phyloP scores from a whole-genome alignment of 2,113 vertebrate genomes.

The Aldabrachelys gigantea region DNA sequence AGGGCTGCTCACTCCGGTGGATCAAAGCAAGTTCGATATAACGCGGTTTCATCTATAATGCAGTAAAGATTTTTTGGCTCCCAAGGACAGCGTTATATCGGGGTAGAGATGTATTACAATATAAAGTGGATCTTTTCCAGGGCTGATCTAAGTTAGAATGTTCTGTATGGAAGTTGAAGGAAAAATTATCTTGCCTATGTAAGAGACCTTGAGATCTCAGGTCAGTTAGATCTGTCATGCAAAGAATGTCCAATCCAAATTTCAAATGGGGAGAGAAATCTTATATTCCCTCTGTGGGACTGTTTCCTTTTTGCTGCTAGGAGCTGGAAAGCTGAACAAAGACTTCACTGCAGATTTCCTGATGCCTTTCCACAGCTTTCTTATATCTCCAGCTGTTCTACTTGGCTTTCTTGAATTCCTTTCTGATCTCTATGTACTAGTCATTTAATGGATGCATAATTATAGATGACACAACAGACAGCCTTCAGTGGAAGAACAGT shows the following conservation, averaged over 20 bases:
- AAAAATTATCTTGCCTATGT: not conserved
- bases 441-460: not conserved
- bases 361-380: conserved; percentile 45
- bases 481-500: not conserved
- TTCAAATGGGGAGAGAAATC: not conserved
- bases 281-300: not conserved
- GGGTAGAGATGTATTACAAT: not conserved
- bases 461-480: not conserved
- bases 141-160: not conserved
- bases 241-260: not conserved
- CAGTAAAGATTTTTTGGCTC: too few species aligned
- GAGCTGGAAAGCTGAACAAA: not conserved
- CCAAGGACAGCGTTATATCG: too few species aligned
- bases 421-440: not conserved
- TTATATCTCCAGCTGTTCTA: conserved; percentile 1
- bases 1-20: too few species aligned
- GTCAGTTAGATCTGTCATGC: not conserved
- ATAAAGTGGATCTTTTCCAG: not conserved
- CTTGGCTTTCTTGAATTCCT: conserved; percentile 20
- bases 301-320: not conserved
- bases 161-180: not conserved
- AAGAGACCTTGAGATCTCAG: not conserved
- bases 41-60: too few species aligned
- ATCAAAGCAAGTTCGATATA: too few species aligned
- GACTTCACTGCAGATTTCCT: not conserved